These are phyloP conservation scores for Drosophila peninsularis DNA, from an alignment of 2,888 invertebrate species.

Conservation along the genomic window DNA sequence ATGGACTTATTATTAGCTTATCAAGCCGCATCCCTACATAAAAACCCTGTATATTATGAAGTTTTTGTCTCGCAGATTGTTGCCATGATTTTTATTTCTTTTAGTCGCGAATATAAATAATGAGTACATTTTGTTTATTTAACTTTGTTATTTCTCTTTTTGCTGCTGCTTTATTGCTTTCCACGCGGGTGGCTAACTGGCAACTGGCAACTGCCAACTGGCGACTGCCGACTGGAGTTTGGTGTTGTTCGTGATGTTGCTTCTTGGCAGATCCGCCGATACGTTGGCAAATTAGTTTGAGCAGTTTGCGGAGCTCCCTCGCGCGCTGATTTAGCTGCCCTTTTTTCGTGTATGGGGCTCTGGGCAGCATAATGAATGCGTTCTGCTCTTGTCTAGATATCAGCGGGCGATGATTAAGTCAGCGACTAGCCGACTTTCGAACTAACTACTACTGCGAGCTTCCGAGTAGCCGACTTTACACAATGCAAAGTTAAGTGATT, in stretches of 20 bases:
- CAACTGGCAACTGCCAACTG: slow-evolving; percentile 31
- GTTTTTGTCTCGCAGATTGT: slow-evolving; percentile 59
- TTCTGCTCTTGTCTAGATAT: slow-evolving; percentile 44
- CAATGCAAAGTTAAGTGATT: slow-evolving; percentile 78
- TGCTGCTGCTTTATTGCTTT: slow-evolving; percentile 73
- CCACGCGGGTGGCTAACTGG: slow-evolving; percentile 68
- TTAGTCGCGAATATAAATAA: slow-evolving; percentile 74
- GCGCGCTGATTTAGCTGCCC: slow-evolving; percentile 28
- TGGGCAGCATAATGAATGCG: slow-evolving; percentile 34
- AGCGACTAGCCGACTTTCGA: slow-evolving; percentile 30
- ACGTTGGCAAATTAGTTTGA: slow-evolving; percentile 78
- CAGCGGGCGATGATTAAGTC: slow-evolving; percentile 73
- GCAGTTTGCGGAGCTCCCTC: slow-evolving; percentile 38
- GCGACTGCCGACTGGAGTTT: slow-evolving; percentile 27
- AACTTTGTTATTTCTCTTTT: slow-evolving; percentile 70
- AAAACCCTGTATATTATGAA: slow-evolving; percentile 58
- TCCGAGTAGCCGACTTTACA: slow-evolving; percentile 13
- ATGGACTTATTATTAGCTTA: slow-evolving; percentile 4
- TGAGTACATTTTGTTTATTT: slow-evolving; percentile 79
- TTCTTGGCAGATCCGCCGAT: slow-evolving; percentile 51
- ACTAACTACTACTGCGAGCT: neutral
- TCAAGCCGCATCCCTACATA: neutral
- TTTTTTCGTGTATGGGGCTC: neutral
- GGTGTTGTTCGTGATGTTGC: slow-evolving; percentile 35
- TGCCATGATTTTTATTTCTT: slow-evolving; percentile 58